A percentile compares a stretch with the other conserved stretches of the same genome.
These are phyloP conservation scores for Pseudococcus viburni DNA, from an alignment of 2,888 invertebrate species.

Conservation along the genomic window DNA sequence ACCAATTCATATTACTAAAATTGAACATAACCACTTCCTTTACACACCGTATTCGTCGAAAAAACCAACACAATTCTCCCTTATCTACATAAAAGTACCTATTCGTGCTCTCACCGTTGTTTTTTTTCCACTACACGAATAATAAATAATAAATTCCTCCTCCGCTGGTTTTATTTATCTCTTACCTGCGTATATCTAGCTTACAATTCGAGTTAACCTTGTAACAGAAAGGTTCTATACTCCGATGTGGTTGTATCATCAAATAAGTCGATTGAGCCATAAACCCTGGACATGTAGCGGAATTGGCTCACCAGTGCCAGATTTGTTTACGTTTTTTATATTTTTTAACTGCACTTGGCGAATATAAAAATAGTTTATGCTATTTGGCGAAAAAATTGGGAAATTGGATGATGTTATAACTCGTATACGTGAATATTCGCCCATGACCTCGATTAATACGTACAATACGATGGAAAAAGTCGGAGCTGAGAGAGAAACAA, in stretches of 20 bases:
- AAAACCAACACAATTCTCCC: background rate
- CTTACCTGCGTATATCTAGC: background rate
- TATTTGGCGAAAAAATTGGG: slow-evolving; percentile 15
- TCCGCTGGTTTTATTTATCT: background rate
- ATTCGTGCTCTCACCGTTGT: background rate
- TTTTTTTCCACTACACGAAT: background rate
- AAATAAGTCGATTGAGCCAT: slow-evolving; percentile 4
- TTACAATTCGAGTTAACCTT: slow-evolving; percentile 19
- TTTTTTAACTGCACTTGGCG: background rate
- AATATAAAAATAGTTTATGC: background rate
- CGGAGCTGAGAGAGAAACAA: background rate
- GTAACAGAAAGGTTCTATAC: background rate
- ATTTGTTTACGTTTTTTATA: background rate
- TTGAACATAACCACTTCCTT: background rate
- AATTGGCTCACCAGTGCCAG: slow-evolving; percentile 6
- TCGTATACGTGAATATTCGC: background rate
- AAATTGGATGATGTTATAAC: background rate
- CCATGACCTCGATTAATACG: slow-evolving; percentile 22
- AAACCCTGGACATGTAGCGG: slow-evolving; percentile 10
- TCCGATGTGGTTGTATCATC: background rate
- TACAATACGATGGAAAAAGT: background rate
- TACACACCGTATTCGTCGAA: background rate
- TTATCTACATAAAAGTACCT: background rate
- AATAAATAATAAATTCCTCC: slow-evolving; percentile 18
- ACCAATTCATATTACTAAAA: background rate